Conservation (phyloP, 2,113 vertebrate species). For the Seriola aureovittata region DNA sequence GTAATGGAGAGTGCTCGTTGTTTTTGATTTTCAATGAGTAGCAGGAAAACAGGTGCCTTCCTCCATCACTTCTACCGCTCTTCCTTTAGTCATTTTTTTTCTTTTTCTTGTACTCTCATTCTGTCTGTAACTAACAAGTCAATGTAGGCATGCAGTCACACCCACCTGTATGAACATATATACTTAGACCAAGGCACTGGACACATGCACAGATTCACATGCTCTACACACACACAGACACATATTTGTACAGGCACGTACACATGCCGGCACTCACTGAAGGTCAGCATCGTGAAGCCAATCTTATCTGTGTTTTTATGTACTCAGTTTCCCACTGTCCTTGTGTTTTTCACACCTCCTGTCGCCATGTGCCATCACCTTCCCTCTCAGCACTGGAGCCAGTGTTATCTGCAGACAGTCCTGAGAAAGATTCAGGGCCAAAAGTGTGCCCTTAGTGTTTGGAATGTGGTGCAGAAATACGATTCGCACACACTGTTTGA, state of each 20-base stretch:
- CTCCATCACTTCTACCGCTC: background rate
- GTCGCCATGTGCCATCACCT: slow-evolving; percentile 61
- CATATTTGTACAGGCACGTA: slow-evolving; percentile 43
- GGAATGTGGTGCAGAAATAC: slow-evolving; percentile 16
- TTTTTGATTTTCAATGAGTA: slow-evolving; percentile 70
- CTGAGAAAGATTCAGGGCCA: slow-evolving; percentile 47
- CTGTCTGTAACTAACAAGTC: slow-evolving; percentile 30
- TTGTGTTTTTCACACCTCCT: slow-evolving; percentile 75
- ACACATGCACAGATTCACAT: slow-evolving; percentile 61
- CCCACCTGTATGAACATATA: background rate
- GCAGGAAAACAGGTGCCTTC: slow-evolving; percentile 35
- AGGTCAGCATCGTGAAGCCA: slow-evolving; percentile 76
- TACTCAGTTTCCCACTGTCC: slow-evolving; percentile 64
- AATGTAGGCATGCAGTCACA: slow-evolving; percentile 10
- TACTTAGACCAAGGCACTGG: background rate
- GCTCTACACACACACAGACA: slow-evolving; percentile 19
- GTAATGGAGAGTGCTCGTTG: slow-evolving; percentile 71
- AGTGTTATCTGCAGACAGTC: slow-evolving; percentile 70
- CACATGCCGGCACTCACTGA: slow-evolving; percentile 53
- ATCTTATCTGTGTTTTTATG: slow-evolving; percentile 77
- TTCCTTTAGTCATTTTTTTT: slow-evolving; percentile 4
- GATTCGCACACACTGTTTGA: background rate
- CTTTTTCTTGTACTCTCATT: background rate
- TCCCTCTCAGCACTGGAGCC: slow-evolving; percentile 42
- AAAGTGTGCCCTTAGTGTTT: slow-evolving; percentile 57